Evolutionary conservation across 2,888 invertebrate species (phyloP), one percentile per base, ranked within the genome.

Genomic region (Palloptera scutellata): DNA sequence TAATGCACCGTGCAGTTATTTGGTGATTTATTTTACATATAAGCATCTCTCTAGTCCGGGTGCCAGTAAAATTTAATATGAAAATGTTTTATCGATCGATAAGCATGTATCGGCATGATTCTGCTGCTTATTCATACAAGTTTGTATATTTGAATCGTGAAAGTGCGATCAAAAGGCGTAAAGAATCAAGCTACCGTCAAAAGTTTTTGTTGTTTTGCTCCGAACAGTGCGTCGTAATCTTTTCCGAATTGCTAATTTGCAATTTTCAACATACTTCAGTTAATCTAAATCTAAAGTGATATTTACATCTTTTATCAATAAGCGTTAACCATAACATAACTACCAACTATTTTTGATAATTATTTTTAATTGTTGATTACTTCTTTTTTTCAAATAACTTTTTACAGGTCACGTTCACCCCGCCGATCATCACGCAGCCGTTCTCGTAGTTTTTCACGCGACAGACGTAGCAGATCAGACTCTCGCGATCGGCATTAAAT

Each of bases 401-500:
- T 65, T 84, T 83, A 63, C 81, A 85, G 85, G 78, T 85, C 85
- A 64, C 82, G 85, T 42, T 84, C 85, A 2, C 85, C 84, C 61
- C 76, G 85, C 61, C 83, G 85, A 17, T 80, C 85, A 3, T 80
- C 85, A 4, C 78, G 85, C 69, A 82, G 86, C 71, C 84, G 87
- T 71, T 87, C 87, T 55, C 82, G 88, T 72, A 88, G 88, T 74
- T 86, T 87, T 74, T 88, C 88, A 74, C 83, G 87, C 70, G 88
- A 88, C 78, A 85, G 88, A 74, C 84, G 88, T 72, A 88, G 88
- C 81, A 86, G 88, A 74, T 88, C 88, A 62, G 88, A 88, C 76
- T 88, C 88, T 30, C 85, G 88, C 74, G 88, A 88, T 79, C 87
- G 88, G 65, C 88, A 88, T 77, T 88, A 85, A 79, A 72, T 63